These are phyloP conservation scores for Pundamilia nyererei DNA, from an alignment of 2,113 vertebrate species.

Conservation along the genomic window DNA sequence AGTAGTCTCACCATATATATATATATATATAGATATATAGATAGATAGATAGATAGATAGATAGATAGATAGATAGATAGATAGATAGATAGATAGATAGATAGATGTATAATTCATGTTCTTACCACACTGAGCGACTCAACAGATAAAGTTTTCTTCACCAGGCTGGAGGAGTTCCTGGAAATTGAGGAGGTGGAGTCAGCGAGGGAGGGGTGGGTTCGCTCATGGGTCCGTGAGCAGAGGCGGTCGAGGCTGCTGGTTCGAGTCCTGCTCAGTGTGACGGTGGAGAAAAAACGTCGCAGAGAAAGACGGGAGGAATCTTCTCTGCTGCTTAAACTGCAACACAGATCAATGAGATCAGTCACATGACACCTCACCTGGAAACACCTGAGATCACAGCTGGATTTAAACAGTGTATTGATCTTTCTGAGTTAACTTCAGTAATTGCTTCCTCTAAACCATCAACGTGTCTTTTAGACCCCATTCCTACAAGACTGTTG, in stretches of 20 bases:
- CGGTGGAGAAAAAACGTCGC: conserved; percentile 75
- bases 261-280: conserved; percentile 73
- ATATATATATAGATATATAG: too few species aligned
- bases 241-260: conserved; percentile 61
- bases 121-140: too few species aligned
- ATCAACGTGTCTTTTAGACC: not conserved
- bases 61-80: too few species aligned
- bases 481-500: not conserved
- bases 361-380: not conserved
- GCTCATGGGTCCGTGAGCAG: too few species aligned
- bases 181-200: too few species aligned
- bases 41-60: too few species aligned
- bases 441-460: not conserved
- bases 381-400: not conserved
- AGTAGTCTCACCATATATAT: not conserved
- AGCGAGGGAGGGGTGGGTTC: too few species aligned
- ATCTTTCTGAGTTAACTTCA: not conserved
- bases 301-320: conserved; percentile 57
- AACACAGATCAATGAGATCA: not conserved
- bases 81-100: too few species aligned
- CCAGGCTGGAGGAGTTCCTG: too few species aligned
- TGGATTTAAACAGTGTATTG: not conserved
- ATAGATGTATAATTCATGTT: too few species aligned
- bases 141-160: too few species aligned
- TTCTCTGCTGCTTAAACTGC: conserved; percentile 17